Conservation (phyloP, 2,113 vertebrate species). For the Potamarius usumacintae region DNA sequence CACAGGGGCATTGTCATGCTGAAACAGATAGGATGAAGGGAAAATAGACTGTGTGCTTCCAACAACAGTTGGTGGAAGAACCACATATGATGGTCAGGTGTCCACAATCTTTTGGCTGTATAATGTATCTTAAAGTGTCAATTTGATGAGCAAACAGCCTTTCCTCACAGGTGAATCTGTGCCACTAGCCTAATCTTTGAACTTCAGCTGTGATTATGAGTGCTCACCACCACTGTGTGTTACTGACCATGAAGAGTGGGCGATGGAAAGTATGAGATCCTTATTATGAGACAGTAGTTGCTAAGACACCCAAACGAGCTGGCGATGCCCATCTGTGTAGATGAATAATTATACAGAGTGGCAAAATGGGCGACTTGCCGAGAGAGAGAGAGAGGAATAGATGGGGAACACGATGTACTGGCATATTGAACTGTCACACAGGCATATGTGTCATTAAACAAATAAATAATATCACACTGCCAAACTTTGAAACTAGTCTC, state of each 20-base stretch:
- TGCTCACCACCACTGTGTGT: background rate
- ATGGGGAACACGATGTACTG: conserved; percentile 45
- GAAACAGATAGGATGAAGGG: background rate
- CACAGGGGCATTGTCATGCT: no score
- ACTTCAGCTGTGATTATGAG: conserved; percentile 1
- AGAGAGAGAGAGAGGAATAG: conserved; percentile 35
- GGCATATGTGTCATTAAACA: conserved; percentile 59
- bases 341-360: conserved; percentile 66
- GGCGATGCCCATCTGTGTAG: conserved; percentile 60
- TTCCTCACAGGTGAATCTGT: background rate
- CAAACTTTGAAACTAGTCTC: conserved; percentile 30
- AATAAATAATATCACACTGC: conserved; percentile 50
- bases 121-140: background rate
- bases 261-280: conserved; percentile 48
- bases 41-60: background rate
- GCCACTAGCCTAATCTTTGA: background rate
- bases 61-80: background rate
- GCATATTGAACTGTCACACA: conserved; percentile 41
- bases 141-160: background rate
- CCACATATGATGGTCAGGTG: background rate
- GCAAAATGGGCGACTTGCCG: conserved; percentile 66
- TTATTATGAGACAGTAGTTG: conserved; percentile 64
- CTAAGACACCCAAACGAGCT: conserved; percentile 69
- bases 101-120: background rate
- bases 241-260: conserved; percentile 43